Evolutionary conservation across 2,888 invertebrate genomes (phyloP), one percentile per base, ranked within the genome.

Genomic region (Onchidella celtica): DNA sequence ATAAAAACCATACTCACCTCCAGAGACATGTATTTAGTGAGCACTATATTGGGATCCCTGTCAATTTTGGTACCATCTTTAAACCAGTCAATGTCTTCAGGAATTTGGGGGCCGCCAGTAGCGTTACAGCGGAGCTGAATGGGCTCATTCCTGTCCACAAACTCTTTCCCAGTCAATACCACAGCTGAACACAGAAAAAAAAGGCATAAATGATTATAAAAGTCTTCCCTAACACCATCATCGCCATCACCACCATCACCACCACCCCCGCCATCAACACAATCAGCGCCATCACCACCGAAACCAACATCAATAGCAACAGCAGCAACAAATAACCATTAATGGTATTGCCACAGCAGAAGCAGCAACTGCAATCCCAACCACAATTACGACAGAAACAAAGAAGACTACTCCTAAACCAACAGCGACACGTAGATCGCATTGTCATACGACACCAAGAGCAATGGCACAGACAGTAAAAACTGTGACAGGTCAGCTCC

Each of bases 21-120:
- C 27, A 85, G 59, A 27, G 81, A 82, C 21, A 74, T 81, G 63
- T 81, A 83, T 70, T 85, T 83, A 36, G 84, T 84, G 55, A 85
- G 79, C 40, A 84, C 61, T 11, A 85, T 74, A 29, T 81, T 73
- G 17, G 73, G 79, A 29, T 82, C 65, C 29, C 47, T 73, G 21
- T 59, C 21, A 21, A 85, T 63, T 57, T 84, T 85, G 68, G 81
- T 77, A 9, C 85, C 85, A 27, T 85, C 85, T 34, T 85, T 84
- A 75, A 86, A 87, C 87, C 87, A 87, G 82, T 87, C 87, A 55
- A 87, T 84, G 32, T 85, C 83, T 40, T 85, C 85, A 3, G 86
- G 86, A 3, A 83, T 83, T 59, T 80, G 66, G 3, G 84, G 61
- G 4, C 83, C 86, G 11, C 86, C 86, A 11, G 85, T 86, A 29